These are phyloP conservation scores for Zhengitettix transpicula DNA, from an alignment of 2,888 invertebrate genomes.

Conservation along the genomic window DNA sequence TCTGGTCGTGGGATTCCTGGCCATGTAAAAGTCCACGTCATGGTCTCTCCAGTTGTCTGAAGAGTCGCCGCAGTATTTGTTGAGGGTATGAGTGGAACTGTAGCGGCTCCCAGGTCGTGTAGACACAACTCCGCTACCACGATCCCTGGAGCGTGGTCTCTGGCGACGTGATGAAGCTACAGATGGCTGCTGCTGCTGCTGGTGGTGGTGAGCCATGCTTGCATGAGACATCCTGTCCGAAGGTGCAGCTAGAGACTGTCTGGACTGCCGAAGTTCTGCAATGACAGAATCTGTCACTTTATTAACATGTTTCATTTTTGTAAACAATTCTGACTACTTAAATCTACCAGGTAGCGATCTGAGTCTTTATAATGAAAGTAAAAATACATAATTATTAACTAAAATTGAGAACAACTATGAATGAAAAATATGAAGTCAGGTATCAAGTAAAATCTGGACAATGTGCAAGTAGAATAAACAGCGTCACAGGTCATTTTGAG, in stretches of 20 bases:
- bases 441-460: too few relatives aligned
- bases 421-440: too few relatives aligned
- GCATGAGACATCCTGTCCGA: slow-evolving; percentile 66
- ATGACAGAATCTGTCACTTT: background rate
- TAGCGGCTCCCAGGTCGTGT: slow-evolving; percentile 59
- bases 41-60: slow-evolving; percentile 84
- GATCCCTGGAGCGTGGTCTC: slow-evolving; percentile 55
- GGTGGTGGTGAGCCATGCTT: slow-evolving; percentile 30
- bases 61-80: slow-evolving; percentile 63
- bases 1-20: slow-evolving; percentile 73
- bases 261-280: slow-evolving; percentile 65
- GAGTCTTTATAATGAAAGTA: too few relatives aligned
- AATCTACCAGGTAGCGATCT: too few relatives aligned
- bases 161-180: slow-evolving; percentile 35
- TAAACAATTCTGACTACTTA: too few relatives aligned
- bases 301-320: too few relatives aligned
- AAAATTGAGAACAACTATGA: too few relatives aligned
- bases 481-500: too few relatives aligned
- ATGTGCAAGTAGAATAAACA: too few relatives aligned
- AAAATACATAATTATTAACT: too few relatives aligned
- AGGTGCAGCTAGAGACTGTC: slow-evolving; percentile 67
- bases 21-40: slow-evolving; percentile 91
- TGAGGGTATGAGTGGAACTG: slow-evolving; percentile 66
- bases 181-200: slow-evolving; percentile 29
- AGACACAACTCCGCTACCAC: slow-evolving; percentile 27